phyloP scores from a whole-genome alignment of 2,113 vertebrate genomes.

The Prietella phreatophila region DNA sequence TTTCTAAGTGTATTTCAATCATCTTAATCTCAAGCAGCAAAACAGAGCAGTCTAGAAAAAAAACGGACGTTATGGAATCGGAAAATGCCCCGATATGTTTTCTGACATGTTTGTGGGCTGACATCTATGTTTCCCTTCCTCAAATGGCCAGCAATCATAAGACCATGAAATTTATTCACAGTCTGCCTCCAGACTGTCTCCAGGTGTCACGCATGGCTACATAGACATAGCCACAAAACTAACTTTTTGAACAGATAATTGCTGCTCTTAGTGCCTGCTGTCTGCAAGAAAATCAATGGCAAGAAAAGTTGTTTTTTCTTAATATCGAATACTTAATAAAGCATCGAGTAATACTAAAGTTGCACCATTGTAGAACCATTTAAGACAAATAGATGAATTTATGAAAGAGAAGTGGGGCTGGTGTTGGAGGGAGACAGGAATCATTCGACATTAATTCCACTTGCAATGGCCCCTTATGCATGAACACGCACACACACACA shows the following conservation, averaged over 20 bases:
- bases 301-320: not conserved
- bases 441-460: conserved; percentile 35
- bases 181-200: not conserved
- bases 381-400: not conserved
- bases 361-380: not conserved
- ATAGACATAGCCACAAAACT: not conserved
- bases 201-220: not conserved
- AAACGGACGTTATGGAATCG: not conserved
- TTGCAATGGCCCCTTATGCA: not conserved
- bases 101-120: not conserved
- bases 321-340: not conserved
- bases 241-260: conserved; percentile 3
- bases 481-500: not conserved
- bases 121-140: not conserved
- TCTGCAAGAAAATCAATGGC: not conserved
- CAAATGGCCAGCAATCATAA: conserved; percentile 8
- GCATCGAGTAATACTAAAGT: not conserved
- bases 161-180: conserved; percentile 17
- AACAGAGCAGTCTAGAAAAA: not conserved
- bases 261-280: not conserved
- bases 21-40: not conserved
- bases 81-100: not conserved
- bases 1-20: not conserved
- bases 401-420: not conserved
- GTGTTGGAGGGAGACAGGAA: not conserved